A percentile compares a stretch with the other conserved stretches of the same genome.
Conservation (phyloP, 2,113 vertebrate species). For the Chloropsis hardwickii region DNA sequence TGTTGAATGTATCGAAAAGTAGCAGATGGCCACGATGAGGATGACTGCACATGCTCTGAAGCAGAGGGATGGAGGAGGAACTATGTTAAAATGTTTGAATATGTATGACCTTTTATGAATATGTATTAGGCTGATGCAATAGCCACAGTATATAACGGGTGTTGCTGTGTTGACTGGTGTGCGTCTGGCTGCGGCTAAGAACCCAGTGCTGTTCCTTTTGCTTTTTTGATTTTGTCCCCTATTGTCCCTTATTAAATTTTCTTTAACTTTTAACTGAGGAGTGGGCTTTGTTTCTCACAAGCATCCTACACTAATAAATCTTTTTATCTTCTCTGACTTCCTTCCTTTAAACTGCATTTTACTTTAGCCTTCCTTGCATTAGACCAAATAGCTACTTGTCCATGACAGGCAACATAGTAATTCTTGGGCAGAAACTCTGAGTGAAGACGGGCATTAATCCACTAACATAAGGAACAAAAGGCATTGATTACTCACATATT, state of each 20-base stretch:
- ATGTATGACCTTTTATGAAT: background rate
- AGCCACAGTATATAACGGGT: background rate
- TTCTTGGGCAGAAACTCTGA: background rate
- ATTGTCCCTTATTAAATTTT: background rate
- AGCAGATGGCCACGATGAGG: background rate
- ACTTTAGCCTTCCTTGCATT: background rate
- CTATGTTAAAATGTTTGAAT: background rate
- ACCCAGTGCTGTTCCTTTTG: background rate
- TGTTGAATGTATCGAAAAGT: background rate
- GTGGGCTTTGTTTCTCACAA: background rate
- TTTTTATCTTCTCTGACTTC: background rate
- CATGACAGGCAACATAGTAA: background rate
- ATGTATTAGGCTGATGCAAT: background rate
- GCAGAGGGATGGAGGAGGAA: background rate
- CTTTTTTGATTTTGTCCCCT: background rate
- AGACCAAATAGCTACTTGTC: background rate
- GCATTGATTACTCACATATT: background rate
- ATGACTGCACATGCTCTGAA: background rate
- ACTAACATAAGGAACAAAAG: background rate
- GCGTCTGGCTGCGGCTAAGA: background rate
- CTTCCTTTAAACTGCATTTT: background rate
- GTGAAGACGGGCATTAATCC: background rate
- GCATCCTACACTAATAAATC: background rate
- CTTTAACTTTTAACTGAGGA: background rate
- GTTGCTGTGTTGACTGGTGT: background rate